Evolutionary conservation across 2,113 vertebrate species (phyloP), one percentile per base, ranked within the genome.

Genomic region (Baryphthengus martii): DNA sequence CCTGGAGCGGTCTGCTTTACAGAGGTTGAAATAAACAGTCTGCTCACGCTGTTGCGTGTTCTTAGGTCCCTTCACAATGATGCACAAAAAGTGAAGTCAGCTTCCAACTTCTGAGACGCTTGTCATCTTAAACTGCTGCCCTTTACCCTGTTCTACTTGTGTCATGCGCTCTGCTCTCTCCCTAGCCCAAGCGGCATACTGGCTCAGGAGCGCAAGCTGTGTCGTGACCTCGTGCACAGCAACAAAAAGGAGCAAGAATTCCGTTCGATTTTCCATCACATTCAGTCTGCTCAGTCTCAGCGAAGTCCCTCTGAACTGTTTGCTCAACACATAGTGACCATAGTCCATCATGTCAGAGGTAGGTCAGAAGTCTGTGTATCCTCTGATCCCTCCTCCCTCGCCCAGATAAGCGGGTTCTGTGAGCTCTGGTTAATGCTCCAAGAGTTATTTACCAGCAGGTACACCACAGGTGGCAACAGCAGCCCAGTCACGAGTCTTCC

Each of bases 281-380:
- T 99, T 96, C 98, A 99, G 90, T 97, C 98, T 73, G 98, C 99
- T 85, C 98, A 98, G 95, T 97, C 98, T 49, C 98, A 98, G 94
- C 98, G 98, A 23, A 99, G 98, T 86, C 98, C 99, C 26, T 99
- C 98, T 18, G 99, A 99, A 82, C 97, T 99, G 59, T 99, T 99
- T 97, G 99, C 99, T 78, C 99, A 99, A 75, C 99, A 99, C 88
- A 99, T 99, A 61, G 99, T 99, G 97, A 98, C 99, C 33, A 99
- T 99, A 50, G 99, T 99, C 90, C 99, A 99, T 93, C 99, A 99
- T 31, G 98, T 99, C 40, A 99, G 99, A 99, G 99, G 99, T 99
- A 80, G 97, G 97, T 96, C 44, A 31, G n/a, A 26, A 58, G n/a
- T 56, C 39, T 1, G 0, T 6, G 28, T 84, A 12, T 47, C 86